Base-by-base conservation (phyloP, 2,888 invertebrate genomes). In the Polydrusus cervinus region DNA sequence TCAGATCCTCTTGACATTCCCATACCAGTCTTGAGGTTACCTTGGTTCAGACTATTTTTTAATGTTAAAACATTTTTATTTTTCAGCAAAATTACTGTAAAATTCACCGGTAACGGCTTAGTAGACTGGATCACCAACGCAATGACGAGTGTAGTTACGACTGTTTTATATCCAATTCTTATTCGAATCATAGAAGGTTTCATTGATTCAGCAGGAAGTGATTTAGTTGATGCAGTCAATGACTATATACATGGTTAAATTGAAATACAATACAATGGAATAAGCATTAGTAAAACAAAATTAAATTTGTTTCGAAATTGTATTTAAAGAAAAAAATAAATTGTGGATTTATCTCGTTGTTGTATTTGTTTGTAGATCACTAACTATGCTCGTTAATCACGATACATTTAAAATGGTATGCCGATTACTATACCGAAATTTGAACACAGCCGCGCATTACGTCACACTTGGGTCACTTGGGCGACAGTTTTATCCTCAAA, bases 81-180 rank as follows among this genome's bases (percentile, higher is more conserved):
- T 78, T 79, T 69, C 61, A 80, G 82, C 1, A 69, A 76, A 47
- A 76, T 82, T 18, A 49, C 62, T 10, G 64, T 81, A 20, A 71
- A 74, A 45, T 80, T 82, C 45, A 78, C 74, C 45, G 81, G 80
- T 53, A 79, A 80, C 51, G 66, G 49, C 16, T 16, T 81, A 3
- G 64, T 80, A 7, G 81, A 82, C 53, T 80, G 80, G 80, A 20
- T 81, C 2, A 65, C 76, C 10, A 75, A 79, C 45, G 62, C 79
- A 34, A 57, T 80, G 47, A 74, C 78, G 9, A 72, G 71, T 18
- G 64, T 74, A 3, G 66, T 78, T 0, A 78, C 78, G 10, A 66
- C 49, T 11, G 38, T 78, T n/a, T 75, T 81, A 16, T 72, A 79
- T 64, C 74, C 75, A 34, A 20, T 77, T n/a, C 71, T 81, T 14